A percentile compares a stretch with the other conserved stretches of the same genome.
These are phyloP conservation scores for Diglossa cyanea DNA, from an alignment of 2,797 vertebrate species.

Conservation along the genomic window DNA sequence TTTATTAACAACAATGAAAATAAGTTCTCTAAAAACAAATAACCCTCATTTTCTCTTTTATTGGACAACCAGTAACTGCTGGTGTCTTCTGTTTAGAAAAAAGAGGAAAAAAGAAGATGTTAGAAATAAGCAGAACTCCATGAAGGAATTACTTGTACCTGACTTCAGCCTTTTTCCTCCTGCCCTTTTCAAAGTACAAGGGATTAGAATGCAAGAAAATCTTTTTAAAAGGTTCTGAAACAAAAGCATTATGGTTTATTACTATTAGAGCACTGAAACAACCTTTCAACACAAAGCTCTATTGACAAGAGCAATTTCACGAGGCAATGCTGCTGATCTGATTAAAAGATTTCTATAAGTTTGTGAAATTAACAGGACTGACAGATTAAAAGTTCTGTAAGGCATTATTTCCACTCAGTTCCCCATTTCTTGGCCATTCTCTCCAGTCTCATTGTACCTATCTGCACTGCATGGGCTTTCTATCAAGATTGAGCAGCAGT, in stretches of 20 bases:
- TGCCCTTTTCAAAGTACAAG: neutral
- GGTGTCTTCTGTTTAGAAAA: neutral
- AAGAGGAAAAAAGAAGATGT: neutral
- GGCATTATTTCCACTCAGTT: neutral
- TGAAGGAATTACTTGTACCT: neutral
- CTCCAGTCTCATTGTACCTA: neutral
- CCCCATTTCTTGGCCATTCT: neutral
- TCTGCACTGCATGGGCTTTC: neutral
- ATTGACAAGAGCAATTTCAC: neutral
- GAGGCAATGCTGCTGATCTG: neutral
- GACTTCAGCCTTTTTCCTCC: neutral
- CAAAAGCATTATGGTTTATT: neutral
- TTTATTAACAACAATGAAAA: neutral
- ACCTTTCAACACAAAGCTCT: neutral
- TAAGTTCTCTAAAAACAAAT: neutral
- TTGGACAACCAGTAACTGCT: neutral
- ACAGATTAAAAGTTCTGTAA: neutral
- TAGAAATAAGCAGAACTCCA: neutral
- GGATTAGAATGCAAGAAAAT: neutral
- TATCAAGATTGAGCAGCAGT: neutral
- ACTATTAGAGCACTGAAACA: neutral
- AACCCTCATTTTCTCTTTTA: neutral
- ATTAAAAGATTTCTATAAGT: slow-evolving; percentile 2
- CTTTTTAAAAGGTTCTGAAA: neutral
- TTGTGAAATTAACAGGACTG: rapidly evolving